These are phyloP conservation scores for Physeter macrocephalus DNA, from an alignment of 2,113 vertebrate species.

Conservation along the genomic window DNA sequence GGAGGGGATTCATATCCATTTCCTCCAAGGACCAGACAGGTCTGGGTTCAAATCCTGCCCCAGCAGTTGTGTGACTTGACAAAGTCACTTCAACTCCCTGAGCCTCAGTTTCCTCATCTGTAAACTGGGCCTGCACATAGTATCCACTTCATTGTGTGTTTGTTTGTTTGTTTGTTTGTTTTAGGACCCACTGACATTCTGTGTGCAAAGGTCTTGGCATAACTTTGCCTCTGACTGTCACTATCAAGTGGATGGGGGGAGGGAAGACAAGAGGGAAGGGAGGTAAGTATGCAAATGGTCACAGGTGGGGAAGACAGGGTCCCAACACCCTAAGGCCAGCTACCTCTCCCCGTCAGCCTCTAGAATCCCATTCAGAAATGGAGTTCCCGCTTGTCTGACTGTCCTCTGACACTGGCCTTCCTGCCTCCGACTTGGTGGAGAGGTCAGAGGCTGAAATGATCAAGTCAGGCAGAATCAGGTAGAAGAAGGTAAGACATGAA, in stretches of 20 bases:
- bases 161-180: no score
- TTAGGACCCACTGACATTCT: background rate
- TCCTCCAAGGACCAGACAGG: background rate
- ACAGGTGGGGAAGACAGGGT: background rate
- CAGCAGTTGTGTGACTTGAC: background rate
- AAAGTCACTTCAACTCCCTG: background rate
- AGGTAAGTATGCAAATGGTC: background rate
- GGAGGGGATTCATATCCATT: fast-evolving
- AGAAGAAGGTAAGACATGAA: fast-evolving
- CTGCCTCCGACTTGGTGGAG: background rate
- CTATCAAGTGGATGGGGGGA: background rate
- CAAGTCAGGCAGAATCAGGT: background rate
- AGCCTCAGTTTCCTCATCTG: background rate
- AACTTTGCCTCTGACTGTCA: background rate
- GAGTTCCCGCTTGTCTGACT: slow-evolving; percentile 43
- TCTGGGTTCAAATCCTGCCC: background rate
- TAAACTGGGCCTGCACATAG: background rate
- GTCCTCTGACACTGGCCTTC: background rate
- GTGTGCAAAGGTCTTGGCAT: background rate
- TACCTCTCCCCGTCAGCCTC: background rate
- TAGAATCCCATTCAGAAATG: background rate
- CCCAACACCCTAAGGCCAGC: background rate
- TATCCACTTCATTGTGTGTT: background rate
- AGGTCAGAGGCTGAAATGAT: slow-evolving; percentile 54
- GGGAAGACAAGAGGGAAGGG: background rate